A percentile compares a stretch with the other conserved stretches of the same genome.
Conservation (phyloP, 2,888 invertebrate genomes). For the Epiblema foenella region DNA sequence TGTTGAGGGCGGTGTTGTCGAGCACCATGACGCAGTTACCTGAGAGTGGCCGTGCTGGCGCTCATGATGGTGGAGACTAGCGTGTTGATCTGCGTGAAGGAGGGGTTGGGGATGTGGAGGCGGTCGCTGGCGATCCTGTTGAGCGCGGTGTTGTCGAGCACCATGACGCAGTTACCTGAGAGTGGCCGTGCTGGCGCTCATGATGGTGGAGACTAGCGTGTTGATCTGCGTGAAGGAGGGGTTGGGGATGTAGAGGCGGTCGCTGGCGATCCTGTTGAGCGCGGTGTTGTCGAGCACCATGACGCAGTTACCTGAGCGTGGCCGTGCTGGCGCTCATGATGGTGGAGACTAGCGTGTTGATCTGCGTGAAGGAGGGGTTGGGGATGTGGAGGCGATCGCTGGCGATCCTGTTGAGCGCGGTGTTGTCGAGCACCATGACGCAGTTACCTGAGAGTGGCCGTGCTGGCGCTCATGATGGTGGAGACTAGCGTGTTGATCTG, state of each 20-base stretch:
- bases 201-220: slow-evolving; percentile 98
- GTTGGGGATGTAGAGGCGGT: slow-evolving; percentile 88
- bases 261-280: too few relatives aligned
- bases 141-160: too few relatives aligned
- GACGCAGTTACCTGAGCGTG: slow-evolving; percentile 91
- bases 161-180: slow-evolving; percentile 89
- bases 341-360: slow-evolving; percentile 98
- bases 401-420: slow-evolving; percentile 87
- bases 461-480: slow-evolving; percentile 99
- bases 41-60: slow-evolving; percentile 96
- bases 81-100: slow-evolving; percentile 98
- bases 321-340: slow-evolving; percentile 99
- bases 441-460: slow-evolving; percentile 96
- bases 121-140: too few relatives aligned
- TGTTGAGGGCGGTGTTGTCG: slow-evolving; percentile 98
- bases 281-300: too few relatives aligned
- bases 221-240: slow-evolving; percentile 99
- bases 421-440: too few relatives aligned
- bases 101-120: slow-evolving; percentile 98
- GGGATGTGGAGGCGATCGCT: slow-evolving; percentile 97
- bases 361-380: slow-evolving; percentile 98
- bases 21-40: slow-evolving; percentile 96
- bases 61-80: slow-evolving; percentile 99
- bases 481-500: slow-evolving; percentile 99
- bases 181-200: slow-evolving; percentile 99